Base-by-base conservation (phyloP, 2,888 invertebrate genomes). In the Drosophila cognata region DNA sequence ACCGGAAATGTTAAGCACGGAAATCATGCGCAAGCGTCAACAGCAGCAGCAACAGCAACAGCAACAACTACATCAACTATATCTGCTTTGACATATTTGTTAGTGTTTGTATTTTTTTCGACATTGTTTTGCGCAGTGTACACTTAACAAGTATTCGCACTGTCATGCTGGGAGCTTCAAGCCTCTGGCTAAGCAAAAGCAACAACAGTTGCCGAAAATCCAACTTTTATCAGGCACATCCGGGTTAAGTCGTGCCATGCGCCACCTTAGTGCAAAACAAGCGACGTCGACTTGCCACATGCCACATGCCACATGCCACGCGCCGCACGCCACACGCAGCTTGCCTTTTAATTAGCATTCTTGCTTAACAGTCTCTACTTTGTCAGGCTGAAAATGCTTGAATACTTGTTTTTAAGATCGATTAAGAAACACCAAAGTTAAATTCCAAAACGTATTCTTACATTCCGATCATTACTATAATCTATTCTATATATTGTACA, bases 1-100 rank as follows among this genome's bases (percentile, higher is more conserved):
- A 81, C 81, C 57, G 85, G 88, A 85, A 85, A 85, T 85, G 85
- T 85, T 83, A 76, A 72, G 88, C 77, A 83, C 81, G 84, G 85
- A 85, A 87, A 79, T 87, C 82, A 84, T 71, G 80, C 80, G 82
- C 84, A 80, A 81, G 77, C 69, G 65, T 75, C 77, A 73, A 58
- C 51, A 48, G 57, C 57, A 53, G 62, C 64, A 51, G 29, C 52
- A 29, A 50, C 77, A 51, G 29, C 52, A 29, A 50, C 77, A 67
- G 38, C 48, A 29, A 28, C 38, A 38, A 38, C 38, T 18, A 38
- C 38, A 18, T 25, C 50, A 78, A 66, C 48, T 38, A 21, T 56
- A 56, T 68, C 63, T 58, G 48, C 62, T 48, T 56, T 64, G 74
- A 77, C 77, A 74, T 79, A 71, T 79, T 69, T 74, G 77, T 73